Percentiles rank a stretch among this genome's conserved stretches.
phyloP scores from a whole-genome alignment of 2,888 invertebrate genomes.

The Plemyria rubiginata region DNA sequence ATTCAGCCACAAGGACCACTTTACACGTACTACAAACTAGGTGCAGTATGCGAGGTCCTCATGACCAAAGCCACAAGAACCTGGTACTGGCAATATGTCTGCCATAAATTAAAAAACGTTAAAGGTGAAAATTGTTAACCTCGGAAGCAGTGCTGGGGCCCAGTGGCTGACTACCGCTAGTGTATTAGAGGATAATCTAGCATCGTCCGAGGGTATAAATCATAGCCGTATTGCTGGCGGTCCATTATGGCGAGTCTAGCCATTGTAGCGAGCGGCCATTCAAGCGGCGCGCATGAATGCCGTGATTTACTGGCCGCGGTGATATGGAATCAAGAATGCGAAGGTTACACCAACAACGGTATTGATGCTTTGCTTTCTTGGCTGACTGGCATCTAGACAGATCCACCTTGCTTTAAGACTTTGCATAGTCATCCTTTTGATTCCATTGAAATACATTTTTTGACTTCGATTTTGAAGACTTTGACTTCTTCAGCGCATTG shows the following conservation, averaged over 20 bases:
- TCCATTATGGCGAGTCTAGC: conserved; percentile 42
- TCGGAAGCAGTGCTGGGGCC: background rate
- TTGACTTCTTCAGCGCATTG: no score
- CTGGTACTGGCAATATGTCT: no score
- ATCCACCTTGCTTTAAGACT: no score
- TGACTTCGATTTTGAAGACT: no score
- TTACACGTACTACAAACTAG: no score
- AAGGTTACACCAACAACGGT: conserved; percentile 11
- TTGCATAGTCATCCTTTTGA: no score
- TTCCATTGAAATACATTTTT: no score
- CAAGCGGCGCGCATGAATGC: conserved; percentile 34
- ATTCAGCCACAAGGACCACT: no score
- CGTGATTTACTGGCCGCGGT: conserved; percentile 38
- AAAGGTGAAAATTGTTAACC: background rate
- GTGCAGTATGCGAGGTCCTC: no score
- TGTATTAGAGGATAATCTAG: conserved; percentile 35
- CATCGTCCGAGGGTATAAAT: conserved; percentile 28
- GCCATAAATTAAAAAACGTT: no score
- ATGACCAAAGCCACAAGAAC: no score
- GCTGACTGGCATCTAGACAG: no score
- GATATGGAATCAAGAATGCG: conserved; percentile 25
- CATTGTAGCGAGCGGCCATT: conserved; percentile 42
- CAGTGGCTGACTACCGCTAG: conserved; percentile 16
- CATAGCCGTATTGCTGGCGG: conserved; percentile 41
- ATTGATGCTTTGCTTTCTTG: background rate